These are phyloP conservation scores for Chauna torquata DNA, from an alignment of 2,113 vertebrate genomes.

Conservation along the genomic window DNA sequence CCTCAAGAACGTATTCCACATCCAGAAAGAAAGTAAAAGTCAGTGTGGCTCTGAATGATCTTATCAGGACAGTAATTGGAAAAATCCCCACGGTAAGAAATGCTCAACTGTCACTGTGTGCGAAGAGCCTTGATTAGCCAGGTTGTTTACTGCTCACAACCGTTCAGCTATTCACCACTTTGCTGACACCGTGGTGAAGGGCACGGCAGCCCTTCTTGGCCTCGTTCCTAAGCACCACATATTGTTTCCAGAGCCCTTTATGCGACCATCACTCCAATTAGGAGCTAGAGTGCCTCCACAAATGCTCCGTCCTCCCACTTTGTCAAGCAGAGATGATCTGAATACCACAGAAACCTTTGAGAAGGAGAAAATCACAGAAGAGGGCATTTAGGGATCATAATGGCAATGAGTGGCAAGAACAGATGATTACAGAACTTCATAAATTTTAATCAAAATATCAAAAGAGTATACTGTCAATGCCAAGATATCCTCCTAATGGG, in stretches of 20 bases:
- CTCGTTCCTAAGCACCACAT: not conserved
- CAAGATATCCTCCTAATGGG: slow-evolving; percentile 22
- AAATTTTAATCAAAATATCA: slow-evolving; percentile 65
- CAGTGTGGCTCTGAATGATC: not conserved
- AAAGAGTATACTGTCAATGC: slow-evolving; percentile 21
- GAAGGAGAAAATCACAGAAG: slow-evolving; percentile 33
- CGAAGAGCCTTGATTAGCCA: slow-evolving; percentile 46
- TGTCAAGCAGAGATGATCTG: slow-evolving; percentile 33
- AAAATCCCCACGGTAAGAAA: slow-evolving; percentile 21
- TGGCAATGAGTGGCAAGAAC: slow-evolving; percentile 24
- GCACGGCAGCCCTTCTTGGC: slow-evolving; percentile 5
- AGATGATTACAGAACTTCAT: slow-evolving; percentile 56
- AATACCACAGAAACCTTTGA: slow-evolving; percentile 32
- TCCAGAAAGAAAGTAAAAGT: not conserved
- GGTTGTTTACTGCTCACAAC: slow-evolving; percentile 47
- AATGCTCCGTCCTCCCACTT: slow-evolving; percentile 55
- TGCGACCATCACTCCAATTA: slow-evolving; percentile 58
- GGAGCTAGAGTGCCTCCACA: slow-evolving; percentile 40
- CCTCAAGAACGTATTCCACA: not conserved
- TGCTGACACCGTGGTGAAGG: slow-evolving; percentile 46
- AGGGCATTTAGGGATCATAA: slow-evolving; percentile 44
- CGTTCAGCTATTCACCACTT: not conserved
- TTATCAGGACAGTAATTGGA: slow-evolving; percentile 33
- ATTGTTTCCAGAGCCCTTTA: slow-evolving; percentile 49
- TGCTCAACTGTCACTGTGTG: slow-evolving; percentile 18